Conservation (phyloP, 2,113 vertebrate species). For the Phaethornis superciliosus region DNA sequence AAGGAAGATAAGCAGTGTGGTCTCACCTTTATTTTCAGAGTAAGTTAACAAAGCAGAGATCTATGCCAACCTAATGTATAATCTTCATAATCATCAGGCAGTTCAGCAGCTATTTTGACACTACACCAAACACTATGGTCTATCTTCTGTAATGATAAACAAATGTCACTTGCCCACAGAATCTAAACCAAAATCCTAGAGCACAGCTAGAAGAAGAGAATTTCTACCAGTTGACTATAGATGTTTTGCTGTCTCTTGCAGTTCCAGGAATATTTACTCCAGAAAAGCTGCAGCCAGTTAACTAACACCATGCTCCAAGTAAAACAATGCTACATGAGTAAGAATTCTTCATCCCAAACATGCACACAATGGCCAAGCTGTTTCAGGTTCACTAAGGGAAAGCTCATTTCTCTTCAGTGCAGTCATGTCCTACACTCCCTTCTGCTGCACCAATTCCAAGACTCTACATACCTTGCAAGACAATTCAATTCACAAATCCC, state of each 20-base stretch:
- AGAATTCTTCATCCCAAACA: neutral
- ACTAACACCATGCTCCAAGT: neutral
- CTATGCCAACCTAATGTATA: neutral
- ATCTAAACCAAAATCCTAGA: neutral
- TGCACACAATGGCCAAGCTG: accelerated
- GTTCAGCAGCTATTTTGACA: neutral
- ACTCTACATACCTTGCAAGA: neutral
- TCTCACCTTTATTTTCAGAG: neutral
- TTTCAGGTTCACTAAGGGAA: neutral
- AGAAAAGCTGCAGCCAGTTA: neutral
- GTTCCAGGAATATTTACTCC: neutral
- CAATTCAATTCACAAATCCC: neutral
- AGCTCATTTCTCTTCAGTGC: neutral
- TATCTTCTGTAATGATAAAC: neutral
- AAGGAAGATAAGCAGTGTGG: neutral
- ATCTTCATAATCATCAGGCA: neutral
- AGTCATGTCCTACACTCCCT: neutral
- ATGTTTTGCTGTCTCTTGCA: neutral
- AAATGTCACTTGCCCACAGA: neutral
- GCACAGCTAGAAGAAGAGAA: neutral
- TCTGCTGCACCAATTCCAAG: neutral
- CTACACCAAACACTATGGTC: neutral
- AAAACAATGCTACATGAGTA: neutral
- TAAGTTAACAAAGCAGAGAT: neutral
- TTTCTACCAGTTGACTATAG: neutral